Conservation (phyloP, 2,797 vertebrate genomes). For the Muraenolepis orangiensis region DNA sequence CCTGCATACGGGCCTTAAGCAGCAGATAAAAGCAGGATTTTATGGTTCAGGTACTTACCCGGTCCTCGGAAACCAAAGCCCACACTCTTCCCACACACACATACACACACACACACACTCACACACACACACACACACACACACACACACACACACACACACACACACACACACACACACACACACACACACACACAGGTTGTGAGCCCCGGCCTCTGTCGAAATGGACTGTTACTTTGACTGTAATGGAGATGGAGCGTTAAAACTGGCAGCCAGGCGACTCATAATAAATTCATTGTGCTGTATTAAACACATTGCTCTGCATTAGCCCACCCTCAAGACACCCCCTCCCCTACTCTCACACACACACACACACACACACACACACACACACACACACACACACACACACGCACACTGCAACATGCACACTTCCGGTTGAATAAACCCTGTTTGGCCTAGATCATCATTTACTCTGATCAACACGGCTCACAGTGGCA, state of each 20-base stretch:
- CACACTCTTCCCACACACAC: no score
- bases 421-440: not conserved
- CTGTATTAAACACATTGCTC: conserved; percentile 26
- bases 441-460: conserved; percentile 36
- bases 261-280: conserved; percentile 18
- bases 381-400: not conserved
- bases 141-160: not conserved
- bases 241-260: conserved; percentile 18
- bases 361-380: conserved; percentile 12
- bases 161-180: not conserved
- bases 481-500: conserved; percentile 5
- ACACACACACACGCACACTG: not conserved
- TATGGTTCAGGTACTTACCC: not conserved
- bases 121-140: conserved; percentile 2
- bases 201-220: conserved; percentile 18
- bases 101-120: not conserved
- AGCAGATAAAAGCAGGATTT: conserved; percentile 22
- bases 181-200: conserved; percentile 1
- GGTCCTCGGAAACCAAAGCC: conserved; percentile 13
- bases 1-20: not conserved
- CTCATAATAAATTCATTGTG: conserved; percentile 30
- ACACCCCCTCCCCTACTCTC: not conserved
- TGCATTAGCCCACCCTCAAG: conserved; percentile 15
- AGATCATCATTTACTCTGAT: conserved; percentile 52
- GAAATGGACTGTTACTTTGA: conserved; percentile 18